Evolutionary conservation across 2,113 vertebrate genomes (phyloP).

Genomic region (Phyllostomus hastatus): DNA sequence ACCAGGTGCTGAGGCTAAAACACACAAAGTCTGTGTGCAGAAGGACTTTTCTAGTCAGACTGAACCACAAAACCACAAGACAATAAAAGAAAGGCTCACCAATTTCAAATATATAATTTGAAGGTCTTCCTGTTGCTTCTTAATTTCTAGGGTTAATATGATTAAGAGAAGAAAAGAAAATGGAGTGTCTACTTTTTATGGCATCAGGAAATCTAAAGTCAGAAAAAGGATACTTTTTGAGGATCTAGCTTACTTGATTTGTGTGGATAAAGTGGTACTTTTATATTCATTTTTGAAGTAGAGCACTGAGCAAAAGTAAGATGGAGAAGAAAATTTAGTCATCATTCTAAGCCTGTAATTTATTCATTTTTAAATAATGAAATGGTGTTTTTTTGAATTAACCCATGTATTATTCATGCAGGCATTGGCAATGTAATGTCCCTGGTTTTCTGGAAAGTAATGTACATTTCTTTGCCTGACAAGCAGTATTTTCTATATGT

Average conservation of each 20-base stretch:
- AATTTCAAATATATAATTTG: constrained; percentile 63
- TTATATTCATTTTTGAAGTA: constrained; percentile 65
- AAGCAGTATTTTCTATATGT: constrained; percentile 75
- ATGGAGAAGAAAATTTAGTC: constrained; percentile 70
- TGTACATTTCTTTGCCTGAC: constrained; percentile 69
- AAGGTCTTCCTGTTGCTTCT: constrained; percentile 64
- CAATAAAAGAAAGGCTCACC: constrained; percentile 66
- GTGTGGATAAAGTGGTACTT: constrained; percentile 3
- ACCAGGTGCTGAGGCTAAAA: constrained; percentile 74
- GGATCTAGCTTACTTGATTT: constrained; percentile 49
- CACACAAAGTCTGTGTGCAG: constrained; percentile 71
- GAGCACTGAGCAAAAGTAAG: constrained; percentile 50
- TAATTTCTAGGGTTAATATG: constrained; percentile 70
- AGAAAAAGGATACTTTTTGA: constrained; percentile 26
- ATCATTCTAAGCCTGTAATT: constrained; percentile 74
- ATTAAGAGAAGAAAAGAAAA: constrained; percentile 17
- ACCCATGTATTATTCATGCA: constrained; percentile 75
- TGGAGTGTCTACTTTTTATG: constrained; percentile 53
- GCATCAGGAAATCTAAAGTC: constrained; percentile 43
- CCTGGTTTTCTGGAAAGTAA: constrained; percentile 68
- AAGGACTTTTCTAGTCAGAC: constrained; percentile 66
- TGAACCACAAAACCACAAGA: constrained; percentile 54
- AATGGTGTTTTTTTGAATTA: constrained; percentile 76
- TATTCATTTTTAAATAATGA: constrained; percentile 78
- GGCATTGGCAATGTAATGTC: constrained; percentile 64